Base-by-base conservation (phyloP, 2,888 invertebrate genomes). In the Orthosia cruda region DNA sequence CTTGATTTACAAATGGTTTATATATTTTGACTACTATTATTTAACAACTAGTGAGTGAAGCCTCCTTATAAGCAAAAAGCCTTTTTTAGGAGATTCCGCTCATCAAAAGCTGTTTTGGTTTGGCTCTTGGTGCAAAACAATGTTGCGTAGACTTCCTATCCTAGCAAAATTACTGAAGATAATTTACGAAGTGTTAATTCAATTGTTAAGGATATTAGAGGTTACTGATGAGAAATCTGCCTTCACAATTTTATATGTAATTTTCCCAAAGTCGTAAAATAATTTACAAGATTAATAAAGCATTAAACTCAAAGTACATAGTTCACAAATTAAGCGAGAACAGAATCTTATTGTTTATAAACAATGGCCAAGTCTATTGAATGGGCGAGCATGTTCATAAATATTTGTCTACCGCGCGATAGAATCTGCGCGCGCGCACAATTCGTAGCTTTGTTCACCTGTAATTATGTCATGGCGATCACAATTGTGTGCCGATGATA, bases 401-500 rank as follows among this genome's bases (percentile, higher is more conserved):
- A 84, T 84, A 84, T 84, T 84, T 84, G 87, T 80, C 66, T 71
- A 80, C n/a, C 49, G 54, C 26, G 18, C 71, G 84, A 84, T 84
- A 77, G 32, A 59, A 84, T 84, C 84, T 45, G 70, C 64, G 84
- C 55, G n/a, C 54, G 80, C 65, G 65, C 72, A 73, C 70, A 68
- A 72, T 75, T 75, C 62, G 67, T 50, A 77, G 74, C 64, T 75
- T 87, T 79, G 77, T 86, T 86, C 84, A 62, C 71, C 62, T 59
- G 70, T 81, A 87, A 80, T 88, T 74, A 88, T 87, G 86, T 87
- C 87, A 88, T 81, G 88, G 88, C 23, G 66, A 83, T 78, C 59
- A 58, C 54, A 74, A 84, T 86, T 86, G 84, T 81, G 72, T 67
- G 47, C 26, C 70, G 71, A 71, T 78, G 67, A 77, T 75, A 67